These are phyloP conservation scores for Lepidocyrtinus sp. DNA, from an alignment of 2,888 invertebrate species.

Conservation along the genomic window DNA sequence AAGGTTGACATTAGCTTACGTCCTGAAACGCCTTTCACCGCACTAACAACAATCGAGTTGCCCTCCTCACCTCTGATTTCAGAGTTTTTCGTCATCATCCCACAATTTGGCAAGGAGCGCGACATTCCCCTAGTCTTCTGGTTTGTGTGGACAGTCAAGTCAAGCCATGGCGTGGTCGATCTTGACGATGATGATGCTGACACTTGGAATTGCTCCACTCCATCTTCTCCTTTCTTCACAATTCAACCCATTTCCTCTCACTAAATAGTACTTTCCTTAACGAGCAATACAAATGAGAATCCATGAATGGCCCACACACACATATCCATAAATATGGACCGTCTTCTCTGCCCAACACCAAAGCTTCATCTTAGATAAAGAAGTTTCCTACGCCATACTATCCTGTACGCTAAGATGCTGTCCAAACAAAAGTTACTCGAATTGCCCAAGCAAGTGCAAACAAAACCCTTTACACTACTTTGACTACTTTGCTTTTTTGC, in stretches of 20 bases:
- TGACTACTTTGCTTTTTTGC: not conserved
- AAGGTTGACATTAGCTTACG: not conserved
- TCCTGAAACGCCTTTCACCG: not conserved
- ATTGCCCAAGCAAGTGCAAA: not conserved
- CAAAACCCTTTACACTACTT: not conserved
- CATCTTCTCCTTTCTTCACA: constrained; percentile 66
- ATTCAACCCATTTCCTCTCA: constrained; percentile 67
- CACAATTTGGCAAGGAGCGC: constrained; percentile 48
- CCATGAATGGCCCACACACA: constrained; percentile 64
- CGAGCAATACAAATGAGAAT: constrained; percentile 68
- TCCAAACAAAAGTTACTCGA: constrained; percentile 14
- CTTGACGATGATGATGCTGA: constrained; percentile 44
- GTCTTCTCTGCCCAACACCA: constrained; percentile 32
- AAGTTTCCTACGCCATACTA: too few species aligned
- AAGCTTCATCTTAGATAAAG: too few species aligned
- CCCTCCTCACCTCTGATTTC: constrained; percentile 41
- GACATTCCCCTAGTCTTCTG: constrained; percentile 41
- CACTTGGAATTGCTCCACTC: constrained; percentile 61
- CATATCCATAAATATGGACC: constrained; percentile 17
- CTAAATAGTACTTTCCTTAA: constrained; percentile 67
- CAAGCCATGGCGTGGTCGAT: constrained; percentile 40
- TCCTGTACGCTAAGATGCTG: too few species aligned
- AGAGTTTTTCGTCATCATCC: not conserved
- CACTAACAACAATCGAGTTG: not conserved
- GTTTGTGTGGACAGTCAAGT: constrained; percentile 44